phyloP scores from a whole-genome alignment of 2,113 vertebrate species.

The Progne subis region DNA sequence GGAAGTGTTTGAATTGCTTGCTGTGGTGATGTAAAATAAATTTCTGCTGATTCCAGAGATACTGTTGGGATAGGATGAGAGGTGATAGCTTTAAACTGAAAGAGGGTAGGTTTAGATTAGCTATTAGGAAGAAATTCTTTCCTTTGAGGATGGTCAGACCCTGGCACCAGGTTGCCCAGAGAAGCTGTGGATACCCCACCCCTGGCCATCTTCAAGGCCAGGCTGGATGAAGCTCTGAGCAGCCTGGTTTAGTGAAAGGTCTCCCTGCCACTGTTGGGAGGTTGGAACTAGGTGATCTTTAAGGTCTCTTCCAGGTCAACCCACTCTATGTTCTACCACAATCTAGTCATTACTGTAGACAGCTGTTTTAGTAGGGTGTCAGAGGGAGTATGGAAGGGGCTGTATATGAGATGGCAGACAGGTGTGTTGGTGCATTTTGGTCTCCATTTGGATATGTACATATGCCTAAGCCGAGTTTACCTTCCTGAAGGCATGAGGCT shows the following conservation, averaged over 20 bases:
- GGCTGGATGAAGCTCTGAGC: not conserved
- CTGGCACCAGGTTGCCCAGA: not conserved
- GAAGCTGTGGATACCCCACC: not conserved
- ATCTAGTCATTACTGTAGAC: not conserved
- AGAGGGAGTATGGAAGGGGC: too few species aligned
- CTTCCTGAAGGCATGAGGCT: not conserved
- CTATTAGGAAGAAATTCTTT: not conserved
- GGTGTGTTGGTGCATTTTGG: not conserved
- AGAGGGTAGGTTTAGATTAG: not conserved
- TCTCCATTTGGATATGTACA: accelerated
- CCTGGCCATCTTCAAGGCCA: not conserved
- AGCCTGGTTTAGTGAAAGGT: not conserved
- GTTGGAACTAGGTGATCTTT: not conserved
- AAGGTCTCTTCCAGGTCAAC: not conserved
- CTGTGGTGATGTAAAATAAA: not conserved
- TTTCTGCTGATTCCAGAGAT: not conserved
- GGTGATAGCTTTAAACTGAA: not conserved
- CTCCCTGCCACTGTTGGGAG: not conserved
- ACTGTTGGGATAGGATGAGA: not conserved
- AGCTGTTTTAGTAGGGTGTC: not conserved
- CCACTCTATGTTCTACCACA: not conserved
- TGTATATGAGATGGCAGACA: not conserved
- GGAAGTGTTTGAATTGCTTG: not conserved
- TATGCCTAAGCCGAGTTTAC: not conserved
- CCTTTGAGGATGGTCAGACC: not conserved